Evolutionary conservation across 2,113 vertebrate genomes (phyloP), one percentile per base, ranked within the genome.

Genomic region (Menura novaehollandiae): DNA sequence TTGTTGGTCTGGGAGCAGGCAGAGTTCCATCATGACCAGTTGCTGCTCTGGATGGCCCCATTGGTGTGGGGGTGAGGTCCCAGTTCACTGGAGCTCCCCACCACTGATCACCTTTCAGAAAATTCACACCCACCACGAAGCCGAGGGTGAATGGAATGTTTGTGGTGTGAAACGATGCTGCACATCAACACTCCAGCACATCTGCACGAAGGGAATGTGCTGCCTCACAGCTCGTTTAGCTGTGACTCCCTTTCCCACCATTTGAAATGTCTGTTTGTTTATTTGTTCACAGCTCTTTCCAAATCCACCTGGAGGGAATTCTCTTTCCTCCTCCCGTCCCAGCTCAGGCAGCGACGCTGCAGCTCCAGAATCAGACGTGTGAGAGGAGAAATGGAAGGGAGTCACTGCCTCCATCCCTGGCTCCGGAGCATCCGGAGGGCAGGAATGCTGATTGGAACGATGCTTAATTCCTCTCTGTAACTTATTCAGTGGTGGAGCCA

Each of bases 101-200:
- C 0, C 8, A 23, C 30, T 4, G 19, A 10, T 37, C 4, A 0
- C 21, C 53, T 39, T 2, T 2, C 43, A 7, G 27, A 59, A 59
- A 46, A 55, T 24, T 24, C 75, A 28, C 35, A 10, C 52, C 30
- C 47, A 10, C 1, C 2, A 10, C 16, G 24, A 1, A 30, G 11
- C 2, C 49, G 1, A 33, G 26, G 51, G 1, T 10, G 76, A 7
- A 6, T 1, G 62, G 27, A 3, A 8, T 8, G n/a, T 39, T 15
- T 56, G 62, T 51, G 1, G 41, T 55, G 62, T 3, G 33, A 37
- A 37, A 47, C 6, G 60, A 20, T 7, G 62, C 62, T 15, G 77
- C 33, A 32, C 76, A 79, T 66, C 77, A 13, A 8, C 76, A 22
- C 47, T 28, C 6, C 72, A 2, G 3, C 60, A 32, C 77, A 68